Percentiles rank a stretch among this genome's conserved stretches.
Conservation (phyloP, 2,797 vertebrate genomes). For the Mus spretus region DNA sequence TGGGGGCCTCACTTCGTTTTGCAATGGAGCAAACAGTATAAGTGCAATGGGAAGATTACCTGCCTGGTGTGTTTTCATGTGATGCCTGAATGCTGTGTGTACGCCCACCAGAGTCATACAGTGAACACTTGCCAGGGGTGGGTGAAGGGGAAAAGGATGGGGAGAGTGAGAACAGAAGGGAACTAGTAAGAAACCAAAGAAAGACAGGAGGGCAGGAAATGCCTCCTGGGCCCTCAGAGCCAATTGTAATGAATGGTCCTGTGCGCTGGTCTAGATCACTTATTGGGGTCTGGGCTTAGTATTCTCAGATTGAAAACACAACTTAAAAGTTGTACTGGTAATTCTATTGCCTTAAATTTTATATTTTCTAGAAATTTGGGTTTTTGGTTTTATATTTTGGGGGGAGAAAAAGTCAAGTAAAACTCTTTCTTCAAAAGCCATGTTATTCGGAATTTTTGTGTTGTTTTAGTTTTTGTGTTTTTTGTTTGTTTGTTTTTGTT, state of each 20-base stretch:
- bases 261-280: not conserved
- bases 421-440: not conserved
- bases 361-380: not conserved
- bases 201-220: not conserved
- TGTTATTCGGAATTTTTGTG: not conserved
- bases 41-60: not conserved
- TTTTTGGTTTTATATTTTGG: not conserved
- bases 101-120: not conserved
- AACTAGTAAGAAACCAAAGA: not conserved
- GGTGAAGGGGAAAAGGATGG: not conserved
- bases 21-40: not conserved
- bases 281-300: not conserved
- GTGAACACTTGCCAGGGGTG: not conserved
- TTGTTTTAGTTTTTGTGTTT: too few relatives aligned
- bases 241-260: not conserved
- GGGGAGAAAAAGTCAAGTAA: not conserved
- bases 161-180: not conserved
- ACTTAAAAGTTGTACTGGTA: not conserved
- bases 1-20: not conserved
- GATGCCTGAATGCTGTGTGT: not conserved
- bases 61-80: not conserved
- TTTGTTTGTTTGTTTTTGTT: too few relatives aligned
- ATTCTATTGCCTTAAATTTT: not conserved
- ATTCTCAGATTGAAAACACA: not conserved
- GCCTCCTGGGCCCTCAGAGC: not conserved